These are phyloP conservation scores for Orgyia antiqua DNA, from an alignment of 2,888 invertebrate genomes.

Conservation along the genomic window DNA sequence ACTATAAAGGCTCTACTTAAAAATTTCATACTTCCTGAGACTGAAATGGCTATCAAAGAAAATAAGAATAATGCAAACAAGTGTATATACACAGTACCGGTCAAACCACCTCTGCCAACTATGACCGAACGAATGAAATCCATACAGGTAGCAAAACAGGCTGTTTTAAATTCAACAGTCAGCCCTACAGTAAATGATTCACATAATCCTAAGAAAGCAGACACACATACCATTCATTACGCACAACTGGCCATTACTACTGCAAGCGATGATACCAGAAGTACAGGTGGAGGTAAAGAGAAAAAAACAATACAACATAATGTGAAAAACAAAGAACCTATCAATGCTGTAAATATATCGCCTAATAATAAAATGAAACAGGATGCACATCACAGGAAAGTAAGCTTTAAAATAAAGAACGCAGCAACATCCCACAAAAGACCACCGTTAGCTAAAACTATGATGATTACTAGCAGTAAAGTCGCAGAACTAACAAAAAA, in stretches of 20 bases:
- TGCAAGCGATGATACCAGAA: slow-evolving; percentile 63
- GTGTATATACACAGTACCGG: slow-evolving; percentile 59
- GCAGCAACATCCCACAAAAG: slow-evolving; percentile 63
- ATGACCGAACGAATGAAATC: slow-evolving; percentile 49
- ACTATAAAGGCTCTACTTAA: slow-evolving; percentile 60
- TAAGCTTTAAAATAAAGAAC: slow-evolving; percentile 80
- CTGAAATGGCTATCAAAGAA: slow-evolving; percentile 68
- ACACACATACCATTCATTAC: slow-evolving; percentile 42
- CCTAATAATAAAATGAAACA: slow-evolving; percentile 44
- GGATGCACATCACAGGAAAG: slow-evolving; percentile 71
- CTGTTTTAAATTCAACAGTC: slow-evolving; percentile 59
- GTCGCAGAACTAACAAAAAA: slow-evolving; percentile 84
- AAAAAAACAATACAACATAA: slow-evolving; percentile 21
- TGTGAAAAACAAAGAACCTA: slow-evolving; percentile 33
- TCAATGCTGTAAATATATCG: slow-evolving; percentile 31
- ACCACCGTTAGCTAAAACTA: slow-evolving; percentile 60
- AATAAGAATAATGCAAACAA: slow-evolving; percentile 50
- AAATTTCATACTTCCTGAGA: slow-evolving; percentile 59
- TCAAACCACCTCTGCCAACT: slow-evolving; percentile 43
- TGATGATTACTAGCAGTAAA: slow-evolving; percentile 74
- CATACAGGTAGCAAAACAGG: slow-evolving; percentile 59
- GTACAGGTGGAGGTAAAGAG: slow-evolving; percentile 64
- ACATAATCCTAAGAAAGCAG: slow-evolving; percentile 15
- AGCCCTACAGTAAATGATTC: slow-evolving; percentile 35
- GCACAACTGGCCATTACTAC: slow-evolving; percentile 64